A percentile compares a stretch with the other conserved stretches of the same genome.
Conservation (phyloP, 2,113 vertebrate genomes). For the Marmota flaviventris region DNA sequence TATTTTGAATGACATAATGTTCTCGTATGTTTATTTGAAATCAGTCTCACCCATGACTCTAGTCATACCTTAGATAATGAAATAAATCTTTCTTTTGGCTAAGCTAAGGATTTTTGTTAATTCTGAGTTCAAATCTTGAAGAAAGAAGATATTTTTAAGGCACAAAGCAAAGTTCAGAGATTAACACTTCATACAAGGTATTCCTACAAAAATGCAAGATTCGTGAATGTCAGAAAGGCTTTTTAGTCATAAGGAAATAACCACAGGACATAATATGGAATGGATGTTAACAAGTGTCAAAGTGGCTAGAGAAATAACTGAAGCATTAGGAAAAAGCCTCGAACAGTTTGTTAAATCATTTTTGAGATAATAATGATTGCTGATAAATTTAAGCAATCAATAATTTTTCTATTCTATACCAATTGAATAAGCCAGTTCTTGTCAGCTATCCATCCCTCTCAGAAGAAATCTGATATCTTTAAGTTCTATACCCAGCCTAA, state of each 20-base stretch:
- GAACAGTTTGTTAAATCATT: background rate
- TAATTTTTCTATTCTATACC: background rate
- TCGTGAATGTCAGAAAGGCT: background rate
- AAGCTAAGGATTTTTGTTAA: conserved; percentile 53
- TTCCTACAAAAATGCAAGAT: background rate
- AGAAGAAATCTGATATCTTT: conserved; percentile 3
- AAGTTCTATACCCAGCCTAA: background rate
- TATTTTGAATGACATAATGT: conserved; percentile 21
- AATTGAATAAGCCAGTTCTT: background rate
- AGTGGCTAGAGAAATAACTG: background rate
- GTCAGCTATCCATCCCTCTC: background rate
- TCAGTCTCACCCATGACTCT: background rate
- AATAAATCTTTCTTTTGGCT: conserved; percentile 17
- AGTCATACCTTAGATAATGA: background rate
- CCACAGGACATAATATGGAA: background rate
- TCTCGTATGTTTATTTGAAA: conserved; percentile 43
- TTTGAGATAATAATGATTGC: background rate
- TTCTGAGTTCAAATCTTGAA: background rate
- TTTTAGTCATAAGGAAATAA: background rate
- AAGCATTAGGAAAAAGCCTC: background rate
- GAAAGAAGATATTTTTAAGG: background rate
- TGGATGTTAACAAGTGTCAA: background rate
- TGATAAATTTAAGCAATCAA: conserved; percentile 49
- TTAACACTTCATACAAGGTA: background rate
- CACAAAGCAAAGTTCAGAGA: conserved; percentile 19